Evolutionary conservation across 2,797 vertebrate genomes (phyloP).

Genomic region (Acomys russatus): DNA sequence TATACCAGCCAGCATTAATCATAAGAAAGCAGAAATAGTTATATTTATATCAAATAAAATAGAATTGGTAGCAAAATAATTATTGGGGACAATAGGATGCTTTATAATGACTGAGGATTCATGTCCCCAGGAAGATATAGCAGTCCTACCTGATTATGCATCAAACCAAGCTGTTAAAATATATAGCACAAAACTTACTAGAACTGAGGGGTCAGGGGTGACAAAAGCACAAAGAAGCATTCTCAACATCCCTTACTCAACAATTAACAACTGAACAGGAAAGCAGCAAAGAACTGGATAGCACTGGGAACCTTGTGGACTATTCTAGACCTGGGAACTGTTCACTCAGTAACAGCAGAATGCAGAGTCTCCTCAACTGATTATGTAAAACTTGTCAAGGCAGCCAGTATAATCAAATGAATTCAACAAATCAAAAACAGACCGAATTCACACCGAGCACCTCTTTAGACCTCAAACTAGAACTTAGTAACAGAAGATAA

Average conservation of each 20-base stretch:
- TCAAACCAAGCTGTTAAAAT: not conserved
- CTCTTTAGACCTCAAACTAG: not conserved
- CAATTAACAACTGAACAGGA: not conserved
- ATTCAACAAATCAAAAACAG: not conserved
- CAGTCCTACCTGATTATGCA: not conserved
- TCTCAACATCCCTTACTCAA: not conserved
- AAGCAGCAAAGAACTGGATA: not conserved
- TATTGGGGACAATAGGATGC: not conserved
- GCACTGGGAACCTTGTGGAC: not conserved
- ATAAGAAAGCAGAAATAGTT: not conserved
- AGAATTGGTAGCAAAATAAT: not conserved
- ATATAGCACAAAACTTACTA: not conserved
- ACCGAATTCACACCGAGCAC: not conserved
- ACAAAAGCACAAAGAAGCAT: not conserved
- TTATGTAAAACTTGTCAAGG: not conserved
- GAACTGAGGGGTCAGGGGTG: not conserved
- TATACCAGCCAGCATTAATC: not conserved
- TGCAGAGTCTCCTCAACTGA: not conserved
- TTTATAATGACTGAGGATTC: not conserved
- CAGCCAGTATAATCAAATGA: not conserved
- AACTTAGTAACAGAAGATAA: not conserved
- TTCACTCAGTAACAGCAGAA: not conserved
- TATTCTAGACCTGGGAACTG: not conserved
- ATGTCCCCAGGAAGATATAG: not conserved
- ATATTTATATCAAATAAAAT: not conserved